Evolutionary conservation across 2,797 vertebrate species (phyloP).

Genomic region (Hippocampus kuda): DNA sequence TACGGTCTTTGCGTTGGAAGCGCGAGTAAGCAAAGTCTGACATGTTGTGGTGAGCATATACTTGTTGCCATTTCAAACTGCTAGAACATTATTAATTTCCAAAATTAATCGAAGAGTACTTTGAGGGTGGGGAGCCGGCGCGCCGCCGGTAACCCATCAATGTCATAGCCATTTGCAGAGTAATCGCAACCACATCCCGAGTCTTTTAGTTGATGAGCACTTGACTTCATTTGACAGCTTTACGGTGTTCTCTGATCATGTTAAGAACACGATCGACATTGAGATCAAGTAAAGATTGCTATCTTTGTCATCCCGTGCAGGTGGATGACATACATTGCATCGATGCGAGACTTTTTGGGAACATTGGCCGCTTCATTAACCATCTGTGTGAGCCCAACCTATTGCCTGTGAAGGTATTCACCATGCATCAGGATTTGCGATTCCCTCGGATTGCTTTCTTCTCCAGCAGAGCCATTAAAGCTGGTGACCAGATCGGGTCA

Average conservation of each 20-base stretch:
- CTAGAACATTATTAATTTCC: no score
- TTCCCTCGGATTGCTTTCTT: slow-evolving; percentile 91
- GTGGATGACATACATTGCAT: slow-evolving; percentile 90
- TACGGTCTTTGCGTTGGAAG: no score
- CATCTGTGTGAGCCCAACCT: slow-evolving; percentile 94
- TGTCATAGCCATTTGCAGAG: no score
- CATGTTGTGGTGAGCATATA: no score
- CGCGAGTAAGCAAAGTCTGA: no score
- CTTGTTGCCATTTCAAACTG: no score
- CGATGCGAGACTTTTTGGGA: slow-evolving; percentile 87
- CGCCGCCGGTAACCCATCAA: no score
- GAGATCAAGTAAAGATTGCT: neutral
- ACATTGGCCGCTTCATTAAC: slow-evolving; percentile 94
- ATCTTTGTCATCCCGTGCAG: slow-evolving; percentile 45
- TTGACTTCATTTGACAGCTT: no score
- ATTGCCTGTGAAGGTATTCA: slow-evolving; percentile 85
- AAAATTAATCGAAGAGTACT: neutral
- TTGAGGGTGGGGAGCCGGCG: no score
- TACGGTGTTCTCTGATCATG: no score
- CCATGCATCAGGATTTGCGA: slow-evolving; percentile 91
- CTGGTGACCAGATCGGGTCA: slow-evolving; percentile 91
- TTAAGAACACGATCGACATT: neutral
- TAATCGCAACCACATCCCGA: no score
- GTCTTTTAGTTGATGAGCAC: no score
- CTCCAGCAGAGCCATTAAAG: slow-evolving; percentile 75